phyloP scores from a whole-genome alignment of 2,797 vertebrate species.

The Acanthornis magna region DNA sequence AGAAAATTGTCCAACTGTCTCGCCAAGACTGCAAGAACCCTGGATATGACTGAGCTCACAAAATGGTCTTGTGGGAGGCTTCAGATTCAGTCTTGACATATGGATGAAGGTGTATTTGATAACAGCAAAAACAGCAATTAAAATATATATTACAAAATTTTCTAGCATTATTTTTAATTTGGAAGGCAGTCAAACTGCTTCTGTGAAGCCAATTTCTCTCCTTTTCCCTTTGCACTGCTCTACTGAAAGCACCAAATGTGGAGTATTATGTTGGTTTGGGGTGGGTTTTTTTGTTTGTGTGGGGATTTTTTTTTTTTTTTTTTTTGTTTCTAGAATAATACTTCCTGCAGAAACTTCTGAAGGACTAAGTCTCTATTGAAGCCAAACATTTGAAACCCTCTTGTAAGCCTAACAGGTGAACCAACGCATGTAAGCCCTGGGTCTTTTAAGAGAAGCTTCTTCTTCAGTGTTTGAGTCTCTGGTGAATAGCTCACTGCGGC shows the following conservation, averaged over 20 bases:
- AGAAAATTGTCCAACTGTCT: not conserved
- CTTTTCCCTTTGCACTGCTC: not conserved
- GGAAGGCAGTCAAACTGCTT: not conserved
- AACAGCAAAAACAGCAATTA: not conserved
- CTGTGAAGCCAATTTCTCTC: not conserved
- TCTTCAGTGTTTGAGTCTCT: not conserved
- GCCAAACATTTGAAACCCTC: constrained; percentile 12
- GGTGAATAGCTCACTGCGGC: constrained; percentile 49
- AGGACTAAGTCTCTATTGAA: constrained; percentile 29
- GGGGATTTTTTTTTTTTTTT: not conserved
- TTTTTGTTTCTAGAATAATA: not conserved
- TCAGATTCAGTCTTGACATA: not conserved
- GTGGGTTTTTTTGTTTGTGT: not conserved
- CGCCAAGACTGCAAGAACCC: not conserved
- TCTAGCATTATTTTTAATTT: not conserved
- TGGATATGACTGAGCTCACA: not conserved
- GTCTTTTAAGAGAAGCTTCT: constrained; percentile 45
- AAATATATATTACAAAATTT: not conserved
- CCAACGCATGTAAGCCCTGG: not conserved
- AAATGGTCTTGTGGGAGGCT: not conserved
- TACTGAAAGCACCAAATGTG: not conserved
- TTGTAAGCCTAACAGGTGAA: constrained; percentile 56
- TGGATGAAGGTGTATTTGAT: not conserved
- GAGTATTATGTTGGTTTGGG: not conserved
- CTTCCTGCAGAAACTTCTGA: constrained; percentile 1